Evolutionary conservation across 2,113 vertebrate species (phyloP).

Genomic region (Nesogale talazaci): DNA sequence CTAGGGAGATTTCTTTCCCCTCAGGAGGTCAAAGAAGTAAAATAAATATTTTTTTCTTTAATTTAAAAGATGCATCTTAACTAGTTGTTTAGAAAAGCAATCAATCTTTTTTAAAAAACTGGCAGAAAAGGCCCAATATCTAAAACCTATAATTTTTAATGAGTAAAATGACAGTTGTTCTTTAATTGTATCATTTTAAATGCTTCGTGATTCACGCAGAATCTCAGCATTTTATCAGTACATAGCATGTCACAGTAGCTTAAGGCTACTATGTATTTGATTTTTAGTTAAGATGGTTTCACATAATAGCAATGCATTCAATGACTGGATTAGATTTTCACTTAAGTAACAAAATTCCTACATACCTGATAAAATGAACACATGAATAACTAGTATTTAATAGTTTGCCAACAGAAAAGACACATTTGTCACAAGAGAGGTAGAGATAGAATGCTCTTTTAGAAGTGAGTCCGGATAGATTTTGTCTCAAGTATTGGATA

Average conservation of each 20-base stretch:
- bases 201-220: neutral
- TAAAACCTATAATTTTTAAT: neutral
- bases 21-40: neutral
- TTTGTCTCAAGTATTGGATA: no score
- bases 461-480: no score
- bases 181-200: neutral
- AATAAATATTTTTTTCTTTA: neutral
- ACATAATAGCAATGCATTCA: neutral
- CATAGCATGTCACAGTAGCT: neutral
- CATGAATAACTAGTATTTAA: neutral
- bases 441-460: no score
- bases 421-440: no score
- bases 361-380: neutral
- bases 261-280: neutral
- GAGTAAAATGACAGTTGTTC: neutral
- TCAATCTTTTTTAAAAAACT: neutral
- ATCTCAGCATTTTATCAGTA: neutral
- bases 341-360: neutral
- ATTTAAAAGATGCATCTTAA: neutral
- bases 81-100: neutral
- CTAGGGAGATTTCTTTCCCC: neutral
- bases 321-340: neutral
- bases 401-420: no score
- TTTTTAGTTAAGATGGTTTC: neutral
- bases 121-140: neutral